Conservation (phyloP, 2,888 invertebrate genomes). For the Melanchra persicariae region DNA sequence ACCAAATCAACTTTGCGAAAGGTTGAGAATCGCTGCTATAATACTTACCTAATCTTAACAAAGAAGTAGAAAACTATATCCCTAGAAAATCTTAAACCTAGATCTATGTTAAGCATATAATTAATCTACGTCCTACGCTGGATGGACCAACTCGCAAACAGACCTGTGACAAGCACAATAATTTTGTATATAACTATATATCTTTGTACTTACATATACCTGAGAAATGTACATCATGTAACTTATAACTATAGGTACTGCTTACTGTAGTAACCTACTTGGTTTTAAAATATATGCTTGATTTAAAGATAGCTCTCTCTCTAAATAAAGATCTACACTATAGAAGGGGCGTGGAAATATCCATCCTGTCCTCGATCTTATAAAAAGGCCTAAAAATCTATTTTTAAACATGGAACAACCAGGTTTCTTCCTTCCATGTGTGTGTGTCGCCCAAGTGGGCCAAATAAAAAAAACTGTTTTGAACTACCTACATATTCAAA, state of each 20-base stretch:
- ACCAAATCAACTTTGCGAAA: background rate
- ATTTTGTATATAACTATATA: conserved; percentile 83
- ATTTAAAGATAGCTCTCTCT: conserved; percentile 2
- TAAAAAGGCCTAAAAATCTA: background rate
- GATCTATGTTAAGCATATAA: conserved; percentile 39
- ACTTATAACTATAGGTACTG: conserved; percentile 40
- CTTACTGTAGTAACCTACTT: conserved; percentile 31
- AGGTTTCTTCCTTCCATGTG: too few species aligned
- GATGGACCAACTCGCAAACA: conserved; percentile 81
- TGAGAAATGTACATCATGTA: conserved; percentile 74
- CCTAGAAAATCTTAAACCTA: conserved; percentile 50
- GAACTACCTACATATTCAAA: too few species aligned
- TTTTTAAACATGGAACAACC: background rate
- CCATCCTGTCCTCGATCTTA: background rate
- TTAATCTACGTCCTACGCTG: conserved; percentile 71
- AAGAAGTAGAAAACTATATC: conserved; percentile 34
- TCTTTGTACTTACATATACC: conserved; percentile 73
- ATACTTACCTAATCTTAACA: background rate
- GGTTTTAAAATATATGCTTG: conserved; percentile 12
- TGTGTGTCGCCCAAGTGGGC: too few species aligned
- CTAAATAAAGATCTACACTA: background rate
- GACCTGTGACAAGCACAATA: conserved; percentile 90
- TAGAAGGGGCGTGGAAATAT: background rate
- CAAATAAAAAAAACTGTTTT: too few species aligned
- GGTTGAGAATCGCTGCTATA: conserved; percentile 19